Evolutionary conservation across 2,113 vertebrate species (phyloP).

Genomic region (Turnix velox): DNA sequence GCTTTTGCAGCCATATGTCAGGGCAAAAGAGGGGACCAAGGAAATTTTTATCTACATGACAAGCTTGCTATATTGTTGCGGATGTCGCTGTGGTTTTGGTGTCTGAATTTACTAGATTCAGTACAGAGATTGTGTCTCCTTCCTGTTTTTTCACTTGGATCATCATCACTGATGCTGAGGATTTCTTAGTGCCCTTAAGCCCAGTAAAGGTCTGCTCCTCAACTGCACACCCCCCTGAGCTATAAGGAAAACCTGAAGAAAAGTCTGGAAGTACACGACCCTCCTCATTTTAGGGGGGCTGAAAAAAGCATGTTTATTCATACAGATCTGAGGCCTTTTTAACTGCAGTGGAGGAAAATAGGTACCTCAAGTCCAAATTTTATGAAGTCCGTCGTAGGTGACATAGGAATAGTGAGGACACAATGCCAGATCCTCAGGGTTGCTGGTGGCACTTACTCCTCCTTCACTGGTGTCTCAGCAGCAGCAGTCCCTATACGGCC

Average conservation of each 20-base stretch:
- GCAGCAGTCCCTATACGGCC: not conserved
- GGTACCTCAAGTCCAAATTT: not conserved
- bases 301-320: not conserved
- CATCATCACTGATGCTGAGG: not conserved
- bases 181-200: not conserved
- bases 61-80: not conserved
- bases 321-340: not conserved
- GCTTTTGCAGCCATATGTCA: not conserved
- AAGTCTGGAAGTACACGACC: fast-evolving
- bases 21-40: not conserved
- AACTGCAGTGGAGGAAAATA: not conserved
- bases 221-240: not conserved
- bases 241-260: not conserved
- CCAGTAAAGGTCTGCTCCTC: not conserved
- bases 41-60: not conserved
- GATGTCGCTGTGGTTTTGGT: not conserved
- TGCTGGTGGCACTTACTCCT: not conserved
- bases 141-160: not conserved
- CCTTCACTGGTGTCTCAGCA: not conserved
- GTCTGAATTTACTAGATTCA: not conserved
- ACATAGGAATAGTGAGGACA: not conserved
- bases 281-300: not conserved
- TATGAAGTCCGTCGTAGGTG: not conserved
- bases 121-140: not conserved
- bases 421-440: not conserved